These are phyloP conservation scores for Caerostris extrusa DNA, from an alignment of 1,140 invertebrate species.

Conservation along the genomic window DNA sequence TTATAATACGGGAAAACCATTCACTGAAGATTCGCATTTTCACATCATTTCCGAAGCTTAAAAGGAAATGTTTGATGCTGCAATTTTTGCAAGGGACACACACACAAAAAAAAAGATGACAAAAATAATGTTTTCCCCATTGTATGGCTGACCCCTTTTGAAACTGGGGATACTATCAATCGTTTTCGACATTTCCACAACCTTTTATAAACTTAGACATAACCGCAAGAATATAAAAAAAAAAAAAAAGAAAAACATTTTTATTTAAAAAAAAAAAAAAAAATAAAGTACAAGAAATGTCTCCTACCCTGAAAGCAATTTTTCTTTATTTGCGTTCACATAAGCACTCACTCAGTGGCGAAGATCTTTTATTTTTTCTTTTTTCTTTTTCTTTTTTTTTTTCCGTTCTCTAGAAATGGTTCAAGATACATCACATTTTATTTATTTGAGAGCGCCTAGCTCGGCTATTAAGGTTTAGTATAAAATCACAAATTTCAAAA, in stretches of 20 bases:
- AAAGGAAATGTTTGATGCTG: neutral
- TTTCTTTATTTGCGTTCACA: constrained; percentile 50
- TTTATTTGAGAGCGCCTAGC: constrained; percentile 33
- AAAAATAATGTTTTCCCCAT: neutral
- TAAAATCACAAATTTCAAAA: constrained; percentile 42
- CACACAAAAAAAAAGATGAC: neutral
- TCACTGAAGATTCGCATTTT: constrained; percentile 1
- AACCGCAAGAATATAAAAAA: constrained; percentile 14
- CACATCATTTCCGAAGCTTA: constrained; percentile 14
- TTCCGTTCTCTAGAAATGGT: constrained; percentile 32
- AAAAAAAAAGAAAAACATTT: neutral
- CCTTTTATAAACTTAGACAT: constrained; percentile 44
- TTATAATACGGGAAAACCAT: neutral
- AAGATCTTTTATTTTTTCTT: neutral
- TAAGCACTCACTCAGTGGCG: constrained; percentile 49
- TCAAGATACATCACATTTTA: constrained; percentile 64
- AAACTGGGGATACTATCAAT: constrained; percentile 22
- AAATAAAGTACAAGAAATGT: constrained; percentile 24
- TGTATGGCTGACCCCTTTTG: constrained; percentile 31
- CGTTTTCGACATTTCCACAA: constrained; percentile 34
- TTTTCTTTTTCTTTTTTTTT: neutral
- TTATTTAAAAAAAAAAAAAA: neutral
- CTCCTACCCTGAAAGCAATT: constrained; percentile 20
- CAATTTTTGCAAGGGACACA: neutral
- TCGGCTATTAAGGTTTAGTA: constrained; percentile 54